phyloP scores from a whole-genome alignment of 2,888 invertebrate genomes.

The Melolontha melolontha region DNA sequence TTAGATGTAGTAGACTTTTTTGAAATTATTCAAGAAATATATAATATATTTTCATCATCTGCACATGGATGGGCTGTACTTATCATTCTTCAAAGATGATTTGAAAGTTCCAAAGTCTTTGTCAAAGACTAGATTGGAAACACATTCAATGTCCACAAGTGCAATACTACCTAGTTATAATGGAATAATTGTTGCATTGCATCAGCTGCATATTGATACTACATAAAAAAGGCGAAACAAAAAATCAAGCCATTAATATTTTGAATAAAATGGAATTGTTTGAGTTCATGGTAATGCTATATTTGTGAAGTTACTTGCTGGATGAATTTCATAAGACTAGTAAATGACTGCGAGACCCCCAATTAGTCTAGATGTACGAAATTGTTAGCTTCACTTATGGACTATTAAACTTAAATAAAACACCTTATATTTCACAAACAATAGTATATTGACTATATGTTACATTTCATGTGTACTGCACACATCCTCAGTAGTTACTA shows the following conservation, averaged over 20 bases:
- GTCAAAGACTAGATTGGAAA: conserved; percentile 53
- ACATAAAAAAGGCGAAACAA: no score
- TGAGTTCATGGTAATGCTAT: conserved; percentile 39
- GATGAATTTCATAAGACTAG: conserved; percentile 33
- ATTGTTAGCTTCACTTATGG: conserved; percentile 16
- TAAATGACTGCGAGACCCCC: conserved; percentile 29
- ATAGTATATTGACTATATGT: no score
- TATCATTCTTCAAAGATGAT: conserved; percentile 46
- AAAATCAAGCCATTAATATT: conserved; percentile 43
- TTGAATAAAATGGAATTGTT: conserved; percentile 43
- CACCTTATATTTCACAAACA: no score
- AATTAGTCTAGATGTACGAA: conserved; percentile 40
- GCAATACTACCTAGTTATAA: conserved; percentile 50
- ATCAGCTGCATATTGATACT: conserved; percentile 28
- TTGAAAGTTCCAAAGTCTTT: conserved; percentile 49
- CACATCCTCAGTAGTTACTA: no score
- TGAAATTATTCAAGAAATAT: conserved; percentile 40
- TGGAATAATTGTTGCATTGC: conserved; percentile 44
- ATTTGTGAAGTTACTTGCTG: conserved; percentile 40
- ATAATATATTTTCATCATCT: conserved; percentile 13
- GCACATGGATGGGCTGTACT: conserved; percentile 39
- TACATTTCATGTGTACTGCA: no score
- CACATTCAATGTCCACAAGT: conserved; percentile 47
- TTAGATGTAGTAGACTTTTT: conserved; percentile 37
- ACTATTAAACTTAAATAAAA: no score